Percentiles rank a stretch among this genome's conserved stretches.
Conservation (phyloP, 1,140 invertebrate genomes). For the Arion vulgaris region DNA sequence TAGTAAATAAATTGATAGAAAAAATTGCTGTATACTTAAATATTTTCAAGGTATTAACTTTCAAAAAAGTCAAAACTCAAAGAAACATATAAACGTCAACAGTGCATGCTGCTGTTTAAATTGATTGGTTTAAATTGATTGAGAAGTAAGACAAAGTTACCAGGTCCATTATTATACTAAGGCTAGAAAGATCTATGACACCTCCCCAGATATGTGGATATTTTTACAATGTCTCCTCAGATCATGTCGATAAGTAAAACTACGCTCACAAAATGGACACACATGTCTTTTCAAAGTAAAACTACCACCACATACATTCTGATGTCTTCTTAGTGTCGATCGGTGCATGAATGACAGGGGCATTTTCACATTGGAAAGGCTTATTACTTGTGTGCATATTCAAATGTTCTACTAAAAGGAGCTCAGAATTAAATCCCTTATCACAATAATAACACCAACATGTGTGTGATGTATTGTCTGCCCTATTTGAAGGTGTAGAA, state of each 20-base stretch:
- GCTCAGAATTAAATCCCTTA: constrained; percentile 22
- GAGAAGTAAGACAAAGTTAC: no score
- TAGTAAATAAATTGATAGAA: neutral
- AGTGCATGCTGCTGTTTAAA: no score
- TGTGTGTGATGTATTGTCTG: neutral
- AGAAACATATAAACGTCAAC: no score
- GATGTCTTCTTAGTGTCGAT: constrained; percentile 26
- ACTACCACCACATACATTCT: constrained; percentile 29
- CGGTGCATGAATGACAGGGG: constrained; percentile 31
- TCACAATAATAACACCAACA: constrained; percentile 35
- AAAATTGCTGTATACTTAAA: no score
- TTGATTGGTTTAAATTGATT: no score
- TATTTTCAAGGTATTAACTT: no score
- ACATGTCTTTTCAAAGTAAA: constrained; percentile 21
- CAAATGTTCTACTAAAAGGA: constrained; percentile 20
- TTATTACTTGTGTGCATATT: neutral
- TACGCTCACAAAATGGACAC: constrained; percentile 25
- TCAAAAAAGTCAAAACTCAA: no score
- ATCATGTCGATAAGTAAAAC: constrained; percentile 31
- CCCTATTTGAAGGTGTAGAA: neutral
- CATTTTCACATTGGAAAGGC: constrained; percentile 34
- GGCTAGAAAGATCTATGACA: neutral
- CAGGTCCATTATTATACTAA: neutral
- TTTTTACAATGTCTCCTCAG: constrained; percentile 25
- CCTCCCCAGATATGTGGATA: neutral